Percentiles rank a stretch among this genome's conserved stretches.
These are phyloP conservation scores for Alviniconcha marisindica DNA, from an alignment of 1,140 invertebrate genomes.

Conservation along the genomic window DNA sequence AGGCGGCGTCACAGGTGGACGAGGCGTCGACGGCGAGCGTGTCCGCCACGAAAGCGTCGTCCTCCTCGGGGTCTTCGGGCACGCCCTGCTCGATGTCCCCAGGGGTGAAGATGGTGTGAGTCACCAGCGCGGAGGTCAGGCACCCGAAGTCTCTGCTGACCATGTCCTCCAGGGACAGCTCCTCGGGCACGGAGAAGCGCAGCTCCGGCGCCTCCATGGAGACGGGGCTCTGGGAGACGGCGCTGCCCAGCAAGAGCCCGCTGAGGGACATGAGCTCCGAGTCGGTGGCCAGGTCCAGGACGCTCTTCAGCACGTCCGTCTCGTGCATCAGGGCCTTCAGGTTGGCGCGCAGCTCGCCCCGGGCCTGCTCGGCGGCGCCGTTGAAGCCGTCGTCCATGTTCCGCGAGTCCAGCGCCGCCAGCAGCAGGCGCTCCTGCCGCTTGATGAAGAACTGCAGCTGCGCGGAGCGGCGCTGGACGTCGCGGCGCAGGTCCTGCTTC, in stretches of 20 bases:
- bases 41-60: background rate
- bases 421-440: constrained; percentile 50
- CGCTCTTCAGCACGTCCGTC: constrained; percentile 53
- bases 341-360: constrained; percentile 47
- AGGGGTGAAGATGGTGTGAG: constrained; percentile 41
- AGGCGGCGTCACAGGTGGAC: background rate
- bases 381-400: constrained; percentile 43
- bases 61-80: constrained; percentile 2
- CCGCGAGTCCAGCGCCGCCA: constrained; percentile 50
- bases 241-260: constrained; percentile 33
- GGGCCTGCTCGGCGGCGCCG: constrained; percentile 40
- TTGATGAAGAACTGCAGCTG: constrained; percentile 52
- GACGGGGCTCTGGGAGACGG: constrained; percentile 28
- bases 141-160: constrained; percentile 46
- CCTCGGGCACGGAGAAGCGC: constrained; percentile 1
- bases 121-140: constrained; percentile 12
- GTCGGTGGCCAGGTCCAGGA: constrained; percentile 50
- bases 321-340: constrained; percentile 53
- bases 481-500: constrained; percentile 45
- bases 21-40: background rate
- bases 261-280: constrained; percentile 49
- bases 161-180: constrained; percentile 34
- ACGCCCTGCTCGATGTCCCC: constrained; percentile 24
- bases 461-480: constrained; percentile 50
- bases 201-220: constrained; percentile 26